Evolutionary conservation across 2,113 vertebrate genomes (phyloP), one percentile per base, ranked within the genome.

Genomic region (Tragelaphus scriptus): DNA sequence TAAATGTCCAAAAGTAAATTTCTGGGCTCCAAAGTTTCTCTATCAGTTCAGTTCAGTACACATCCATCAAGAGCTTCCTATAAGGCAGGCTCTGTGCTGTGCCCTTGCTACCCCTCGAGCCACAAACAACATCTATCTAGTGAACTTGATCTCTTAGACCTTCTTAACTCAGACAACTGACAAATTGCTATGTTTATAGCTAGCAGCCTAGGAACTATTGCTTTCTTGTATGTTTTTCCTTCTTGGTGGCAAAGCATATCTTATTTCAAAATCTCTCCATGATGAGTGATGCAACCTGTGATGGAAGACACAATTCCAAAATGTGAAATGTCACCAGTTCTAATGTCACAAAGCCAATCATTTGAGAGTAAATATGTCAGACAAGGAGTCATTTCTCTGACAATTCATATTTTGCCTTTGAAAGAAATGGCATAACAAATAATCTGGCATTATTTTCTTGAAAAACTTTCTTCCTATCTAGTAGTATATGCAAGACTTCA

Each of bases 361-460:
- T 68, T 96, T 75, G 80, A 49, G 77, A 53, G 65, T 90, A 85
- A 96, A 85, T 92, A 32, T 81, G 21, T 77, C 49, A 96, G 89
- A 96, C 3, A 82, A 85, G 55, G 58, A 85, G 47, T 58, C 77
- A 19, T 19, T 86, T 86, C 44, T 86, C 36, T 56, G 15, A 65
- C 84, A 93, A 16, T 77, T 80, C 28, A 55, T 93, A 85, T 44
- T 94, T 97, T 59, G 26, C 28, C n/a, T 96, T 85, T 47, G 16
- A 80, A 93, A 51, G 47, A 94, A 95, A 63, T 65, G 2, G 21
- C 30, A 75, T 53, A 91, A 96, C 14, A 90, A 96, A 79, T 75
- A 65, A 93, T 77, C 68, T 51, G 53, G 59, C 93, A 55, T 51
- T n/a, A 40, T 58, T 85, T 96, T 36, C 56, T 77, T 80, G 5